Evolutionary conservation across 2,888 invertebrate species (phyloP).

Genomic region (Metellina segmentata): DNA sequence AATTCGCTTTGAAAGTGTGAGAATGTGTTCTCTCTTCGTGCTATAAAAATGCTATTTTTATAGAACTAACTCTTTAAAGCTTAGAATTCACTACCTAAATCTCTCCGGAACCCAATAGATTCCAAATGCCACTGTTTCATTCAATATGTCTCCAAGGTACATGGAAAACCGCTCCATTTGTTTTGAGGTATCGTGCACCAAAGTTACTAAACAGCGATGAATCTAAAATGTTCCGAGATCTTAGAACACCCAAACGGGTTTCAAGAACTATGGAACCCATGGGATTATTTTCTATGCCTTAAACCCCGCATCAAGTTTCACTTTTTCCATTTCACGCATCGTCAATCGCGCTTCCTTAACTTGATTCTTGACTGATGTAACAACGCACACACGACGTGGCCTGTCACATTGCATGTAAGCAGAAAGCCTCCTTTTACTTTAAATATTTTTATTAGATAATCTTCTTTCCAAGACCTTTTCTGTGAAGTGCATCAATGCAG

Average conservation of each 20-base stretch:
- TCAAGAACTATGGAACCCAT: not conserved
- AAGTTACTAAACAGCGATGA: not conserved
- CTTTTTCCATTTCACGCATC: slow-evolving; percentile 18
- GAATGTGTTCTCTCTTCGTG: no score
- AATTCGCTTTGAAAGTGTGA: no score
- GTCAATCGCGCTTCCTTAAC: not conserved
- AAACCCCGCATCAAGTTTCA: not conserved
- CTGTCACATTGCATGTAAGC: no score
- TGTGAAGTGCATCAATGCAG: not conserved
- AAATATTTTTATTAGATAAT: not conserved
- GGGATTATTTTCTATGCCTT: not conserved
- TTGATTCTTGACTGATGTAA: not conserved
- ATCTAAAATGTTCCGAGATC: not conserved
- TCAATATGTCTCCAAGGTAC: not conserved
- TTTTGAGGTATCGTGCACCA: not conserved
- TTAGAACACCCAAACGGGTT: not conserved
- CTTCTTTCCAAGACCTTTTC: not conserved
- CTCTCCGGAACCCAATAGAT: no score
- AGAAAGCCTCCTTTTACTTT: not conserved
- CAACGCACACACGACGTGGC: not conserved
- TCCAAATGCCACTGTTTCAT: no score
- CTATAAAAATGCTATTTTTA: no score
- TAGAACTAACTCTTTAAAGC: no score
- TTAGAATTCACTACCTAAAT: no score
- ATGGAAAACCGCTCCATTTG: not conserved